A percentile compares a stretch with the other conserved stretches of the same genome.
Conservation (phyloP, 1,140 invertebrate species). For the Paracyclopina nana region DNA sequence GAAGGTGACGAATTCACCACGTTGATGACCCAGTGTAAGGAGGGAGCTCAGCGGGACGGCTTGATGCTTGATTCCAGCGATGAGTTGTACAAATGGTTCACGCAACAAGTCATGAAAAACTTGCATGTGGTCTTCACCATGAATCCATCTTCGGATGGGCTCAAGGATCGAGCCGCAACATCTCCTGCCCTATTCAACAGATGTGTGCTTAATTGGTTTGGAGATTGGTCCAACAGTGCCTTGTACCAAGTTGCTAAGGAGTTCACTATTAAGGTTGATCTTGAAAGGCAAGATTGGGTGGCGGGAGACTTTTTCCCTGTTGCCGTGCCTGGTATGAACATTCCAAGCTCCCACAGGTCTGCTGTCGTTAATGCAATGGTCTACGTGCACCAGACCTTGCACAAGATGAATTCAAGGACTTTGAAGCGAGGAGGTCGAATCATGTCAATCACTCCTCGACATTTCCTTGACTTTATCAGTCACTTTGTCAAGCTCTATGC, state of each 20-base stretch:
- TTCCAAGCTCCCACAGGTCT: constrained; percentile 23
- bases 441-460: constrained; percentile 91
- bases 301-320: constrained; percentile 60
- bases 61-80: constrained; percentile 96
- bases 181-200: constrained; percentile 97
- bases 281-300: constrained; percentile 58
- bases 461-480: constrained; percentile 99
- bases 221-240: constrained; percentile 95
- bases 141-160: constrained; percentile 94
- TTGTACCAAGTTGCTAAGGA: constrained; percentile 83
- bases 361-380: constrained; percentile 95
- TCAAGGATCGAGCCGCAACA: constrained; percentile 93
- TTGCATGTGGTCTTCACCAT: constrained; percentile 99
- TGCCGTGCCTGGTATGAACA: background rate
- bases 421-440: constrained; percentile 77
- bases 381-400: constrained; percentile 90
- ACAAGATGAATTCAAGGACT: constrained; percentile 72
- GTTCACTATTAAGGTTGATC: constrained; percentile 59
- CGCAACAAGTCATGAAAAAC: constrained; percentile 94
- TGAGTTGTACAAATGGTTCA: constrained; percentile 97
- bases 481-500: constrained; percentile 96
- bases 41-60: constrained; percentile 90
- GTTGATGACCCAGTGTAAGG: constrained; percentile 98
- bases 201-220: constrained; percentile 99
- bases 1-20: constrained; percentile 87